A percentile compares a stretch with the other conserved stretches of the same genome.
Conservation (phyloP, 2,797 vertebrate species). For the Scleropages formosus region DNA sequence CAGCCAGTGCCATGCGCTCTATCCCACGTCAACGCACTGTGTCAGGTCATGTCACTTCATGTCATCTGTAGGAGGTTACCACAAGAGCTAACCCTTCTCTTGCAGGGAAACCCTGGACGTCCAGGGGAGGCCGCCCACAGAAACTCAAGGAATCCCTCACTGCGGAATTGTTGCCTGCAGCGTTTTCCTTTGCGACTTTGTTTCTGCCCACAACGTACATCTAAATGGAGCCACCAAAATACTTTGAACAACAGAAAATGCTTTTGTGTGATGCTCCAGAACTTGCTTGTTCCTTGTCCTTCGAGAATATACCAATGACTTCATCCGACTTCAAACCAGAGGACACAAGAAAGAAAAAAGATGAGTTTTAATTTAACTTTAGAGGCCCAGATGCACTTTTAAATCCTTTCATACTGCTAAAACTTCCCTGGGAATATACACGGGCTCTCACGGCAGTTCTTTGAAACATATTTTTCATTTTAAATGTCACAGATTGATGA, state of each 20-base stretch:
- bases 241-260: not conserved
- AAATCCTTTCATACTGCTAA: not conserved
- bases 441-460: not conserved
- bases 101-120: too few relatives aligned
- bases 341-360: slow-evolving; percentile 21
- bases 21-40: too few relatives aligned
- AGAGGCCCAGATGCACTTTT: not conserved
- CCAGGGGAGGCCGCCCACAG: too few relatives aligned
- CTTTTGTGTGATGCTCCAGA: not conserved
- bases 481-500: slow-evolving; percentile 27
- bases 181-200: too few relatives aligned
- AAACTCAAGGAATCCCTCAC: too few relatives aligned
- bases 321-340: slow-evolving; percentile 20
- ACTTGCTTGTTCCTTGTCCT: not conserved
- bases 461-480: not conserved
- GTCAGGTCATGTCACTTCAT: too few relatives aligned
- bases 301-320: slow-evolving; percentile 6
- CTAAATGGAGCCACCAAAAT: not conserved
- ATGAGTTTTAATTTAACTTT: slow-evolving; percentile 19
- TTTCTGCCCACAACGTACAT: too few relatives aligned
- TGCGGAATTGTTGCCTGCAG: too few relatives aligned
- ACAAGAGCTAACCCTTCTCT: too few relatives aligned
- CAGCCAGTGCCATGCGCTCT: too few relatives aligned
- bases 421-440: slow-evolving; percentile 26
- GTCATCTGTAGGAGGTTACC: too few relatives aligned